A percentile compares a stretch with the other conserved stretches of the same genome.
Evolutionary conservation across 2,797 vertebrate genomes (phyloP).

Genomic region (Hippopotamyrus pictus): DNA sequence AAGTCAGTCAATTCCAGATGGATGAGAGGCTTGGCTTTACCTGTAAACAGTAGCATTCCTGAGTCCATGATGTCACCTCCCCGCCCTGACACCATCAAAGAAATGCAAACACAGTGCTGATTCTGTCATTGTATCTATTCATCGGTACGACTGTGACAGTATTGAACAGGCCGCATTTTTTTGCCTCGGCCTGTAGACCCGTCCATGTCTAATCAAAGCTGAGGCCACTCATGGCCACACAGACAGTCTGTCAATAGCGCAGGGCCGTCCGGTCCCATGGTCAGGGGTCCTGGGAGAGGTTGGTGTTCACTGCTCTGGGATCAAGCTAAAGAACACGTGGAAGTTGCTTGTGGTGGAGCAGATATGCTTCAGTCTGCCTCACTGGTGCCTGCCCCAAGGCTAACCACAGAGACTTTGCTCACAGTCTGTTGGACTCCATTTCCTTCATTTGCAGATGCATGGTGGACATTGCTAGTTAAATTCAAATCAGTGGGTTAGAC

Average conservation of each 20-base stretch:
- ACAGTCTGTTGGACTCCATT: constrained; percentile 11
- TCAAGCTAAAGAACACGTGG: constrained; percentile 26
- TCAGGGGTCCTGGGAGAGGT: constrained; percentile 59
- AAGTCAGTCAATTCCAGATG: background rate
- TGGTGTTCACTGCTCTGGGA: constrained; percentile 47
- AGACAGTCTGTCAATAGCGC: constrained; percentile 38
- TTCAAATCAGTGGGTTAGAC: background rate
- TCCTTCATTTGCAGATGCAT: constrained; percentile 6
- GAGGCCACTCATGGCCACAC: constrained; percentile 46
- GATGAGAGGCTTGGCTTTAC: background rate
- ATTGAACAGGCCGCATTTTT: constrained; percentile 36
- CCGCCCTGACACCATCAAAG: constrained; percentile 17
- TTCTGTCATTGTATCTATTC: constrained; percentile 32
- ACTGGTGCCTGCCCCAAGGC: constrained; percentile 25
- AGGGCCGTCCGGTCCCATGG: constrained; percentile 49
- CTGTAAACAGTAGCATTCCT: constrained; percentile 6
- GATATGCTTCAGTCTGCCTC: background rate
- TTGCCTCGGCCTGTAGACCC: constrained; percentile 34
- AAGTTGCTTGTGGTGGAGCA: constrained; percentile 17
- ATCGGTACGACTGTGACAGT: constrained; percentile 38
- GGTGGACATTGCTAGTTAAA: constrained; percentile 7
- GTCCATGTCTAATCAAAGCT: constrained; percentile 54
- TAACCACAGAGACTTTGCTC: constrained; percentile 32
- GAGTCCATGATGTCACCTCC: constrained; percentile 1
- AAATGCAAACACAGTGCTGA: constrained; percentile 13